phyloP scores from a whole-genome alignment of 2,113 vertebrate genomes.

The Scomber colias region DNA sequence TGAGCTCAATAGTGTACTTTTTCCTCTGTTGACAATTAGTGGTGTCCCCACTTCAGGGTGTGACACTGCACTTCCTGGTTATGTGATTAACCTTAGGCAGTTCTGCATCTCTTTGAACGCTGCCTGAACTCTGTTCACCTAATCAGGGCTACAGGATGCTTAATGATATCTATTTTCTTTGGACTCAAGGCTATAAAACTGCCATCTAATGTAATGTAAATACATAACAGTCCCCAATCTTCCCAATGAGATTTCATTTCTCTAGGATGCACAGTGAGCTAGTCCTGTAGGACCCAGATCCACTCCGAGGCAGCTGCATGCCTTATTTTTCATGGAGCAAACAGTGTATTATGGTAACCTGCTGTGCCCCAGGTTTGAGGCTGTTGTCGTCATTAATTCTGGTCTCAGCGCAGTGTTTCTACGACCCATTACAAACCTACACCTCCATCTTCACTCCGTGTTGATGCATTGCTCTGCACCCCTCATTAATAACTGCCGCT shows the following conservation, averaged over 20 bases:
- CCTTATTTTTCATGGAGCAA: conserved; percentile 59
- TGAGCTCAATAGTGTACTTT: conserved; percentile 38
- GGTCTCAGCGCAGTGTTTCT: conserved; percentile 28
- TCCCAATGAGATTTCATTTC: conserved; percentile 41
- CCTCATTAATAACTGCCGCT: conserved; percentile 67
- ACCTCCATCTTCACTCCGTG: conserved; percentile 62
- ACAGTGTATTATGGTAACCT: conserved; percentile 39
- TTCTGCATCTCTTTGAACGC: conserved; percentile 34
- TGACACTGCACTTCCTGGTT: conserved; percentile 37
- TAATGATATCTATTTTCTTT: conserved; percentile 55
- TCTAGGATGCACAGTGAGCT: conserved; percentile 40
- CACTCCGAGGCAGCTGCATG: conserved; percentile 8
- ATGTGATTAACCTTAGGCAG: conserved; percentile 19
- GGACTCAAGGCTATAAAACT: conserved; percentile 45
- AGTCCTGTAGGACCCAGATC: conserved; percentile 32
- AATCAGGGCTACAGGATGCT: conserved; percentile 40
- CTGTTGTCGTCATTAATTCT: conserved; percentile 64
- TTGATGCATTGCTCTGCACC: conserved; percentile 63
- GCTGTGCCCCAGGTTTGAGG: conserved; percentile 59
- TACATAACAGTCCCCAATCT: conserved; percentile 43
- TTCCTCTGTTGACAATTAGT: conserved; percentile 41
- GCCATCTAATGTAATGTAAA: conserved; percentile 49
- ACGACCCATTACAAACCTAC: conserved; percentile 59
- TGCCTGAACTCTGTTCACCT: conserved; percentile 22
- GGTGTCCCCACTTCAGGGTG: conserved; percentile 12